Evolutionary conservation across 2,113 vertebrate species (phyloP).

Genomic region (Sapajus apella): DNA sequence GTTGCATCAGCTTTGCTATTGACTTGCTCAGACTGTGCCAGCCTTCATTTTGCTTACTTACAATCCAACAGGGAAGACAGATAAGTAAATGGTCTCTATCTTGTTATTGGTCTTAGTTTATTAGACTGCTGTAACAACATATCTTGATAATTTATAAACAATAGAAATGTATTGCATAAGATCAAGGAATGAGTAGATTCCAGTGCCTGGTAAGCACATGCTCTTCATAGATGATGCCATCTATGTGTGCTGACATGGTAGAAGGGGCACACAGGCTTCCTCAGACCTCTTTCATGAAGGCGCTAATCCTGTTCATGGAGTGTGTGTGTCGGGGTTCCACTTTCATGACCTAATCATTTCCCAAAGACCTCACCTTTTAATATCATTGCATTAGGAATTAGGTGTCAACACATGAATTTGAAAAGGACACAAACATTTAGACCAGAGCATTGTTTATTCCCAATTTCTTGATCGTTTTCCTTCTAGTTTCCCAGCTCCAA

Average conservation of each 20-base stretch:
- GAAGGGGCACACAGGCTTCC: not conserved
- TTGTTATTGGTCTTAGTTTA: not conserved
- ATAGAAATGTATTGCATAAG: no score
- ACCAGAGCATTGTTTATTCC: not conserved
- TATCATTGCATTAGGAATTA: not conserved
- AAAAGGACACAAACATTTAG: not conserved
- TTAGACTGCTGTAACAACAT: not conserved
- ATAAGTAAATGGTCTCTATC: not conserved
- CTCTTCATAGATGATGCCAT: not conserved
- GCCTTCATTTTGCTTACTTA: not conserved
- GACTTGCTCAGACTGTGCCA: not conserved
- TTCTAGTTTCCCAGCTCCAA: not conserved
- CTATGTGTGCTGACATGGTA: not conserved
- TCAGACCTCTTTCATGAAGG: not conserved
- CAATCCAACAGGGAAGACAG: not conserved
- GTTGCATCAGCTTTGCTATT: not conserved
- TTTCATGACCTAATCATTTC: not conserved
- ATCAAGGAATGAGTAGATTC: not conserved
- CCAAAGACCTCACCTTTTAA: not conserved
- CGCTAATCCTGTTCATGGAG: not conserved
- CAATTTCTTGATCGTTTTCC: not conserved
- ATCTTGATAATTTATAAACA: not conserved
- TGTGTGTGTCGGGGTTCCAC: no score
- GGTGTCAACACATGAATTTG: not conserved
- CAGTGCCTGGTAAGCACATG: not conserved